phyloP scores from a whole-genome alignment of 2,797 vertebrate species.

The Astyanax mexicanus region DNA sequence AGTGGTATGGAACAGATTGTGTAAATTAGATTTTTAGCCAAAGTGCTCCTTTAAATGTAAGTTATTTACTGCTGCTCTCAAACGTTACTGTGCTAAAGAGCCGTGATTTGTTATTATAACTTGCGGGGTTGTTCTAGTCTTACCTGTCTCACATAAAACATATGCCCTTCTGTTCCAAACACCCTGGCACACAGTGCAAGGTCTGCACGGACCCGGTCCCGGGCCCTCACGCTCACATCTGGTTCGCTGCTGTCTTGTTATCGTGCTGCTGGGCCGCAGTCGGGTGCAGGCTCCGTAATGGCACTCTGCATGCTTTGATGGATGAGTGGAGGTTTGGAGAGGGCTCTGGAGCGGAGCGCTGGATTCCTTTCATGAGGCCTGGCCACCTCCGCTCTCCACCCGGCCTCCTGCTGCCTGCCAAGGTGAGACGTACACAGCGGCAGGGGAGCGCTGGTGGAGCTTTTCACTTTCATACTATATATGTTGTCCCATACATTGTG shows the following conservation, averaged over 20 bases:
- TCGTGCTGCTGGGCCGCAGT: slow-evolving; percentile 69
- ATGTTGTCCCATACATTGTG: too few relatives aligned
- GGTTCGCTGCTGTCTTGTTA: slow-evolving; percentile 72
- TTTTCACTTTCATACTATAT: too few relatives aligned
- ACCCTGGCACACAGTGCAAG: slow-evolving; percentile 2
- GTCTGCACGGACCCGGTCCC: slow-evolving; percentile 59
- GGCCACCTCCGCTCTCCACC: not conserved
- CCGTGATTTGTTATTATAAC: not conserved
- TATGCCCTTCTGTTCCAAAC: slow-evolving; percentile 9
- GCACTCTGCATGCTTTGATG: slow-evolving; percentile 71
- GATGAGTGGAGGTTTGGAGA: slow-evolving; percentile 69
- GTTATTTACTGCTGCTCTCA: not conserved
- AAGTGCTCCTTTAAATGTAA: not conserved
- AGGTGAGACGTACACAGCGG: not conserved
- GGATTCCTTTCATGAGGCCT: slow-evolving; percentile 54
- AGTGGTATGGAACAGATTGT: not conserved
- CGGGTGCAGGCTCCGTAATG: slow-evolving; percentile 64
- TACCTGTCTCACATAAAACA: slow-evolving; percentile 1
- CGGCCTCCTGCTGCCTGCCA: not conserved
- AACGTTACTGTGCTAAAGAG: not conserved
- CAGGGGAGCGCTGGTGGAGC: not conserved
- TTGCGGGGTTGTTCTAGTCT: not conserved
- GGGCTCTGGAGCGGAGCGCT: slow-evolving; percentile 67
- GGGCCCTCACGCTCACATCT: slow-evolving; percentile 67
- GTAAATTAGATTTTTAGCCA: not conserved